These are phyloP conservation scores for Osmerus eperlanus DNA, from an alignment of 2,113 vertebrate genomes.

Conservation along the genomic window DNA sequence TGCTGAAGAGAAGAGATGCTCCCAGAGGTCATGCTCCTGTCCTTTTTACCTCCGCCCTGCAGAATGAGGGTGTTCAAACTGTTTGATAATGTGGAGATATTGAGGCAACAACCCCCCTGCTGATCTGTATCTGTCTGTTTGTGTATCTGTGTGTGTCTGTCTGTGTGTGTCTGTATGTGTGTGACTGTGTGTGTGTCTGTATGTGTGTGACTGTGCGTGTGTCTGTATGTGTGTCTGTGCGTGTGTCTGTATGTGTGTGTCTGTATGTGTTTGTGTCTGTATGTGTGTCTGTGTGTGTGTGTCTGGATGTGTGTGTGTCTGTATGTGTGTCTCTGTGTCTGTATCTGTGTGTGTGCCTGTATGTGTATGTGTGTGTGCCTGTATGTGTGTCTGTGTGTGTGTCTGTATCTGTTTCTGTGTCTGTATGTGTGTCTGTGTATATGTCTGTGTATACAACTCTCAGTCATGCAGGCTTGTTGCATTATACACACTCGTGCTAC, in stretches of 20 bases:
- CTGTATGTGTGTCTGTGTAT: background rate
- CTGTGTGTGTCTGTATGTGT: background rate
- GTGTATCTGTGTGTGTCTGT: background rate
- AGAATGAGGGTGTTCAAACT: too few species aligned
- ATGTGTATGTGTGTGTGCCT: background rate
- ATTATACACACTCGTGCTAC: constrained; percentile 21
- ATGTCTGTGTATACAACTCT: background rate
- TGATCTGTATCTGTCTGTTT: background rate
- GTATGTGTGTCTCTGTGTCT: background rate
- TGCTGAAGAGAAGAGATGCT: too few species aligned
- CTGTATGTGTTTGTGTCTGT: background rate
- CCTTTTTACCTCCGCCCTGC: too few species aligned
- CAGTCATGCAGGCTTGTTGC: constrained; percentile 17
- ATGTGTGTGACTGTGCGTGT: background rate
- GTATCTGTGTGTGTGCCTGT: background rate
- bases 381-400: constrained; percentile 4
- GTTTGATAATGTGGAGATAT: too few species aligned
- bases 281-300: background rate
- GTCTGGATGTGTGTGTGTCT: background rate
- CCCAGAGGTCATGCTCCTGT: too few species aligned
- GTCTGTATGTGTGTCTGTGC: background rate
- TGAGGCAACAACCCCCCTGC: too few species aligned
- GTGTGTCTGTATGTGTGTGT: background rate
- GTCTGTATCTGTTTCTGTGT: background rate
- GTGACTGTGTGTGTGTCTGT: background rate